Base-by-base conservation (phyloP, 2,797 vertebrate genomes). In the Myiothlypis chrysogaster region DNA sequence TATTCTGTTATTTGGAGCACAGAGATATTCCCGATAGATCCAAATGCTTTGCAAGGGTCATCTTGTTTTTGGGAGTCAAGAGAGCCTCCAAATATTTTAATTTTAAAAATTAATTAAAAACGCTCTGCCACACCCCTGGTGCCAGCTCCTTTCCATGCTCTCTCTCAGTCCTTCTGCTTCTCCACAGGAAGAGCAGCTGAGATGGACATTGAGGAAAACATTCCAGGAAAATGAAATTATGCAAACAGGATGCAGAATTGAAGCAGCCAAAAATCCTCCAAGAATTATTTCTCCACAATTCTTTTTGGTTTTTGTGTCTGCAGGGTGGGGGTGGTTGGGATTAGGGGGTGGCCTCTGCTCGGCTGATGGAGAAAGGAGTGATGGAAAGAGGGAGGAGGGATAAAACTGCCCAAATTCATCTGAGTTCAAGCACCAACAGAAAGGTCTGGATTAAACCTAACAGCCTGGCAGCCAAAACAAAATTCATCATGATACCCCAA, bases 1-100 rank as follows among this genome's bases (percentile, higher is more conserved):
- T 78, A 80, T 89, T 61, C 87, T 20, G 87, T 64, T 90, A 95
- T 83, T 96, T 89, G 66, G 89, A 97, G 92, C 24, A 66, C 15
- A 83, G 88, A 93, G 95, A 90, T 76, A 73, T 87, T 60, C 72
- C 82, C 5, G 18, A 88, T 35, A 56, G n/a, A 56, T 34, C 41
- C 84, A 47, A 82, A 72, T 14, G 46, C 89, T 57, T 68, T 60
- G 34, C 66, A 86, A 96, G 81, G 72, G 70, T 91, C 63, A 24
- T 13, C 95, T 79, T 69, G 81, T 18, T 91, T 94, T 86, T 87
- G 80, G 76, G 16, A 30, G 94, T 39, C 80, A 68, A 91, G 77
- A 95, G 86, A 93, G 65, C 55, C 78, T 81, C 85, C 83, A 79
- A 93, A 78, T 85, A 46, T 14, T 34, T 39, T n/a, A 77, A 37